phyloP scores from a whole-genome alignment of 2,797 vertebrate species.

The Siniperca obscura region DNA sequence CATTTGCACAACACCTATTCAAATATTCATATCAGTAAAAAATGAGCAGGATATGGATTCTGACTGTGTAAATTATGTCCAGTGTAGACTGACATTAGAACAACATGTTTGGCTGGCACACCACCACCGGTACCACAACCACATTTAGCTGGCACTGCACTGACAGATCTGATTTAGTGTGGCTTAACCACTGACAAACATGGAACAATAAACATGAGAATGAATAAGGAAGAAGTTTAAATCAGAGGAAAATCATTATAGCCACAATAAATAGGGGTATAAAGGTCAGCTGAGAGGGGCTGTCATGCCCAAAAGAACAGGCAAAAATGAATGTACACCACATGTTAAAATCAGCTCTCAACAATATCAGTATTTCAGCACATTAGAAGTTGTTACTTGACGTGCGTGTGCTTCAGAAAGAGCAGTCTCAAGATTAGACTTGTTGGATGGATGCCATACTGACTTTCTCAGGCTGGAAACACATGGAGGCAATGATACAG shows the following conservation, averaged over 20 bases:
- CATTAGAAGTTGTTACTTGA: conserved; percentile 64
- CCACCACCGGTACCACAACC: conserved; percentile 64
- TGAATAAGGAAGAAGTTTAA: conserved; percentile 59
- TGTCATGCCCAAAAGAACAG: conserved; percentile 38
- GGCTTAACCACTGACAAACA: conserved; percentile 74
- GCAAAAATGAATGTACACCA: conserved; percentile 58
- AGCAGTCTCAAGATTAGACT: conserved; percentile 59
- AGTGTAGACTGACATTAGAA: conserved; percentile 52
- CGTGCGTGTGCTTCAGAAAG: conserved; percentile 58
- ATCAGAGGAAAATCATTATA: conserved; percentile 62
- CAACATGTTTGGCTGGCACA: conserved; percentile 65
- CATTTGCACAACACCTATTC: conserved; percentile 24
- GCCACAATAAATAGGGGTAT: conserved; percentile 52
- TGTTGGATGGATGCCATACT: conserved; percentile 64
- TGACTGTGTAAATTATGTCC: conserved; percentile 51
- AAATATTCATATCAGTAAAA: conserved; percentile 5
- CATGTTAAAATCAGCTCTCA: conserved; percentile 68
- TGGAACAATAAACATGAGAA: conserved; percentile 65
- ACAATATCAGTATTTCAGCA: conserved; percentile 70
- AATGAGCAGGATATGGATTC: conserved; percentile 28
- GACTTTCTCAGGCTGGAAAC: conserved; percentile 73
- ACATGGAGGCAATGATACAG: conserved; percentile 73
- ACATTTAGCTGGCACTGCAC: conserved; percentile 58
- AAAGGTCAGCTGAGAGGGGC: conserved; percentile 55
- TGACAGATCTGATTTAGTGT: conserved; percentile 73